These are phyloP conservation scores for Pterostichus madidus DNA, from an alignment of 2,888 invertebrate species.

Conservation along the genomic window DNA sequence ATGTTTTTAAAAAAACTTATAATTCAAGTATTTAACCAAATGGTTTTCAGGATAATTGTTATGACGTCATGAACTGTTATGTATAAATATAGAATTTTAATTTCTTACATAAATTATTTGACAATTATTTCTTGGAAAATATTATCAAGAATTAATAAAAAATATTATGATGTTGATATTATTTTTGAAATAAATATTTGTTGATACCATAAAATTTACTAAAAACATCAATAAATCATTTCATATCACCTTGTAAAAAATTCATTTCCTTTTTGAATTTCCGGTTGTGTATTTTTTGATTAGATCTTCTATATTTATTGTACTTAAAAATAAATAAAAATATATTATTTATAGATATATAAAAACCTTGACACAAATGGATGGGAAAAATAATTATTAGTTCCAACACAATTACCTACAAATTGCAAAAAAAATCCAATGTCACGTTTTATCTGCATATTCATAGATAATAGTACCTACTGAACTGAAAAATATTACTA, in stretches of 20 bases:
- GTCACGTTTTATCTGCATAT: slow-evolving; percentile 32
- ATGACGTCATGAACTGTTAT: too few species aligned
- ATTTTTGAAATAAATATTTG: too few species aligned
- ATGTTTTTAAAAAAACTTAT: too few species aligned
- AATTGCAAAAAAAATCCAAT: slow-evolving; percentile 19
- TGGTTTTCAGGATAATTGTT: too few species aligned
- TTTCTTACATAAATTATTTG: too few species aligned
- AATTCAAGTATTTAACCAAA: too few species aligned
- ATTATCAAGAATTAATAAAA: too few species aligned
- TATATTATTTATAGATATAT: slow-evolving; percentile 5
- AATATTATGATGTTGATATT: too few species aligned
- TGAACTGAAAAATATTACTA: too few species aligned
- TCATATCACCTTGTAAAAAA: slow-evolving; percentile 27
- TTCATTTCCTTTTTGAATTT: slow-evolving; percentile 15
- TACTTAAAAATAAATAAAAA: slow-evolving; percentile 13
- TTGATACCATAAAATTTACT: too few species aligned
- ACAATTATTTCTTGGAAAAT: too few species aligned
- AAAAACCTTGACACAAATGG: slow-evolving; percentile 27
- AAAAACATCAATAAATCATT: slow-evolving; percentile 27
- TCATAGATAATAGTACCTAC: neutral
- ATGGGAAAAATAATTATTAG: slow-evolving; percentile 27
- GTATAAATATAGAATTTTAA: too few species aligned
- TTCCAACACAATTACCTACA: slow-evolving; percentile 5
- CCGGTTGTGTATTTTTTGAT: slow-evolving; percentile 29
- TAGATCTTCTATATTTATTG: slow-evolving; percentile 3